phyloP scores from a whole-genome alignment of 2,113 vertebrate species.

The Donacobius atricapilla region DNA sequence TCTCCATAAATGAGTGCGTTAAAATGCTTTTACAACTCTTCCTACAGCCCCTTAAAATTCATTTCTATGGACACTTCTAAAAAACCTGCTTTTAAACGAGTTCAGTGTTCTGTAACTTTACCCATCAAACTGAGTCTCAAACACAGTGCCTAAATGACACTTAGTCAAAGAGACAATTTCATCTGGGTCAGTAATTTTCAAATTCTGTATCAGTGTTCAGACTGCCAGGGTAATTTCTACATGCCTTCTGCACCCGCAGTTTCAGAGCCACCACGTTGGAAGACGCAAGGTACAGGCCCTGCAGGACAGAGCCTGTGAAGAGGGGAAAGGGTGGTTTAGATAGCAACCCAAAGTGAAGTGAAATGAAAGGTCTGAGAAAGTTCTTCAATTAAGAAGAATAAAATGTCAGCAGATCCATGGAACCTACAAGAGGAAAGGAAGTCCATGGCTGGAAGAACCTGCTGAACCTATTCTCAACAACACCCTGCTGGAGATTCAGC shows the following conservation, averaged over 20 bases:
- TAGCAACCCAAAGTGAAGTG: background rate
- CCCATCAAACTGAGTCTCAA: background rate
- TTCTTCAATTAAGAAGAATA: background rate
- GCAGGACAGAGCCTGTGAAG: fast-evolving
- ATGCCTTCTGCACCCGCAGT: background rate
- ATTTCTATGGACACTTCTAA: background rate
- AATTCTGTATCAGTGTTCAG: background rate
- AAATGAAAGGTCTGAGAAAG: background rate
- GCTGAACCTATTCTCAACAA: background rate
- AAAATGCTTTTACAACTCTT: background rate
- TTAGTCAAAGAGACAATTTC: background rate
- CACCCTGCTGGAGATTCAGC: background rate
- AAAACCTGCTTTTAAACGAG: background rate
- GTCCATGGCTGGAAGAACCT: background rate
- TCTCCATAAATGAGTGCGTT: background rate
- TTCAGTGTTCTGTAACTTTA: background rate
- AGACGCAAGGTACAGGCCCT: background rate
- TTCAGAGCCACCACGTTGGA: background rate
- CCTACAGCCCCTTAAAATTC: background rate
- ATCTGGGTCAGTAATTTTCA: background rate
- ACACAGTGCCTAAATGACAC: background rate
- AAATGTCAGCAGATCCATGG: background rate
- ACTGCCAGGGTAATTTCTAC: background rate
- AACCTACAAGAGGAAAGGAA: background rate
- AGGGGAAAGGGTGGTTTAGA: background rate